Conservation (phyloP, 92 coral and sea anemone genomes). For the Paragorgia papillata region DNA sequence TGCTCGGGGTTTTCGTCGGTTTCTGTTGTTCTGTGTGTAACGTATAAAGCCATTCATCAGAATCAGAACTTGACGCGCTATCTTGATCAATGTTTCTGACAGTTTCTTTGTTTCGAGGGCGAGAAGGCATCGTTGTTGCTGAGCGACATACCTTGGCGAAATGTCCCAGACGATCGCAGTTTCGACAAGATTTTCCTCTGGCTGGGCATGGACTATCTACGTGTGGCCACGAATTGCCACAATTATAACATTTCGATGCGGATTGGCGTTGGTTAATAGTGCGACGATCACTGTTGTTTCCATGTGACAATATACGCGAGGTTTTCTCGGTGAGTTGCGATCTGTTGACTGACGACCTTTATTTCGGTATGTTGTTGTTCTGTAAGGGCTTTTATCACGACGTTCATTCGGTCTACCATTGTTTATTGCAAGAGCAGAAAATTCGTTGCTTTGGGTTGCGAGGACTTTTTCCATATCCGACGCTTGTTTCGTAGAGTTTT, state of each 20-base stretch:
- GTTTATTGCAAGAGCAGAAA: not conserved
- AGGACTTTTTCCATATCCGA: constrained; percentile 24
- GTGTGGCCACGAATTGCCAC: constrained; percentile 1
- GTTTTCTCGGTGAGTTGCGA: not conserved
- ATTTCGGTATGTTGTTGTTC: not conserved
- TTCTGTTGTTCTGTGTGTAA: constrained; percentile 4
- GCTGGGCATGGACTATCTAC: constrained; percentile 1
- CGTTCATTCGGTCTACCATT: not conserved
- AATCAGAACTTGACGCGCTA: constrained; percentile 21
- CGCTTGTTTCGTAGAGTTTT: constrained; percentile 42
- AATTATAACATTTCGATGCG: constrained; percentile 10
- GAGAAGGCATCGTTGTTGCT: constrained; percentile 2
- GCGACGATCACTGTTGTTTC: constrained; percentile 13
- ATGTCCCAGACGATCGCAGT: constrained; percentile 27
- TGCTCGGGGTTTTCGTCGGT: not conserved
- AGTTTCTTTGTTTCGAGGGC: not conserved
- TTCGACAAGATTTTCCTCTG: not conserved
- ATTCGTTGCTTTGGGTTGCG: not conserved
- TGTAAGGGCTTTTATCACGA: not conserved
- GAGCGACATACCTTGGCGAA: constrained; percentile 27
- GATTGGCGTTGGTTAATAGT: not conserved
- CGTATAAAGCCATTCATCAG: constrained; percentile 21
- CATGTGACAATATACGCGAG: not conserved
- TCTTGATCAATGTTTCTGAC: not conserved
- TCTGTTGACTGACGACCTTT: not conserved